These are phyloP conservation scores for Amphipyra tragopoginis DNA, from an alignment of 2,888 invertebrate species.

Conservation along the genomic window DNA sequence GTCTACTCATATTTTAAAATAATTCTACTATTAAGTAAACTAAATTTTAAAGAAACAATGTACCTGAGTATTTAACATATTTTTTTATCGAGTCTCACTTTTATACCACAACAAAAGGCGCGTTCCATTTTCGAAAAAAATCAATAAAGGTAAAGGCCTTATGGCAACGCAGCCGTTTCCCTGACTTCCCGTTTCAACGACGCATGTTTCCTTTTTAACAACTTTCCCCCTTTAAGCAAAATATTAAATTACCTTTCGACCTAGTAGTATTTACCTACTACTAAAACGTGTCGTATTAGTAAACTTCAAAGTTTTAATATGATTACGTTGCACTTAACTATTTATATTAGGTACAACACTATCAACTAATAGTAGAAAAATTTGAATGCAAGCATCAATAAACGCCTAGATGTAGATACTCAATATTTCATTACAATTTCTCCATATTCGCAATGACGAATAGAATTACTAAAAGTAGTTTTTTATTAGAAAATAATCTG, in stretches of 20 bases:
- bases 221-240: conserved; percentile 52
- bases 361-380: no score
- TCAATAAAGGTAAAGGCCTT: conserved; percentile 51
- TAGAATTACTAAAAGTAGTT: conserved; percentile 2
- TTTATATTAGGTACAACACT: no score
- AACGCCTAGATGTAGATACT: no score
- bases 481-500: conserved; percentile 13
- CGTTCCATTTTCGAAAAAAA: conserved; percentile 47
- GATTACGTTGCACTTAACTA: no score
- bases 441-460: neutral
- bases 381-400: neutral
- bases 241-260: conserved; percentile 45
- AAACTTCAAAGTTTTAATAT: no score
- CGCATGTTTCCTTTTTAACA: conserved; percentile 50
- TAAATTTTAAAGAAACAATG: no score
- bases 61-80: no score
- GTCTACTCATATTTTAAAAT: no score
- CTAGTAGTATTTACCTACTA: neutral
- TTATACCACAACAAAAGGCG: neutral
- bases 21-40: no score
- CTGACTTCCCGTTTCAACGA: conserved; percentile 51
- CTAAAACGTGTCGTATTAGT: neutral
- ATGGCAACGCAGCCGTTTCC: conserved; percentile 61
- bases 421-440: no score
- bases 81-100: no score